A percentile compares a stretch with the other conserved stretches of the same genome.
These are phyloP conservation scores for Phania funesta DNA, from an alignment of 2,888 invertebrate species.

Conservation along the genomic window DNA sequence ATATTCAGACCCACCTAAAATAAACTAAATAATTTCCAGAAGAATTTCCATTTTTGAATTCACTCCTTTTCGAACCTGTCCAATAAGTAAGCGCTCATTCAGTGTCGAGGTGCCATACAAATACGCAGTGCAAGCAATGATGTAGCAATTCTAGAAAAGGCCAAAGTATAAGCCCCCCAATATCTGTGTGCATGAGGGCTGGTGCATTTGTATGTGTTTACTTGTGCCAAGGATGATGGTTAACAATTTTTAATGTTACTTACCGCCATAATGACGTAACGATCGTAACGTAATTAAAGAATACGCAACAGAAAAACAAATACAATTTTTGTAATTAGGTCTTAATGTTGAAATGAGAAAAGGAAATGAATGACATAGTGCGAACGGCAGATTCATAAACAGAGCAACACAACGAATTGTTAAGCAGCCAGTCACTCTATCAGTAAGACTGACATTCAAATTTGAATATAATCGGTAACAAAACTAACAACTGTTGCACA, in stretches of 20 bases:
- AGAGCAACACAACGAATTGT: background rate
- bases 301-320: conserved; percentile 58
- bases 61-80: background rate
- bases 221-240: conserved; percentile 31
- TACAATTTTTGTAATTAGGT: conserved; percentile 68
- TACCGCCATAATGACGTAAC: conserved; percentile 59
- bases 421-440: background rate
- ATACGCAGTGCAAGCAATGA: background rate
- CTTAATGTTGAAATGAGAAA: conserved; percentile 66
- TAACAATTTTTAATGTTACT: conserved; percentile 50
- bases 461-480: background rate
- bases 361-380: conserved; percentile 54
- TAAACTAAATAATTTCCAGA: too few species aligned
- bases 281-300: conserved; percentile 62
- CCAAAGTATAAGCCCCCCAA: background rate
- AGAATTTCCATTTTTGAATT: background rate
- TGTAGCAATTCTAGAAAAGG: background rate
- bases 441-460: background rate
- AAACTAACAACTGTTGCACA: background rate
- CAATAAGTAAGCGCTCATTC: background rate
- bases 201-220: background rate
- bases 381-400: background rate
- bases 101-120: background rate
- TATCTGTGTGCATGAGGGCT: background rate
- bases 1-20: too few species aligned